Evolutionary conservation across 2,888 invertebrate genomes (phyloP), one percentile per base, ranked within the genome.

Genomic region (Leucophora obtusa): DNA sequence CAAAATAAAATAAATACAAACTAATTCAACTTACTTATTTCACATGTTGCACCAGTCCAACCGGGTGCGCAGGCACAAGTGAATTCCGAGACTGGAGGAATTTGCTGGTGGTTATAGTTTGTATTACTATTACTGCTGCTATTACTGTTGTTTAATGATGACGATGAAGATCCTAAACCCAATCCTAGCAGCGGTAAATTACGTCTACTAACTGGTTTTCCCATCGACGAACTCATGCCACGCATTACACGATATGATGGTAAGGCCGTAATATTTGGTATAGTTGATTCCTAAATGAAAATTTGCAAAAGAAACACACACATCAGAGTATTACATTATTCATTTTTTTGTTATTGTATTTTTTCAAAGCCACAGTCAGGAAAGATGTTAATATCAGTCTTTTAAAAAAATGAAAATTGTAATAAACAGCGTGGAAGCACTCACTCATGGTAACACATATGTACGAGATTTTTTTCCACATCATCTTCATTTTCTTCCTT

Each of bases 11-110:
- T 15, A 56, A 68, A 62, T 65, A 59, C 33, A 66, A 68, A 70
- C 35, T 53, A 63, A 62, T 68, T 69, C 65, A 71, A 91, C 93
- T 93, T 90, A 94, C 94, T 93, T 85, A 92, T 92, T 89, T 94
- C 94, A 91, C 97, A 97, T 83, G 93, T 94, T 76, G 93, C 92
- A 79, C 97, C 97, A 62, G 94, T 93, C 95, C 96, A 97, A 86
- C 97, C 97, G 18, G 94, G 92, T 69, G 93, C 92, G 91, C 97
- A 97, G 68, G 93, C 93, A 91, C 97, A 97, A 82, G 91, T 92
- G 90, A 94, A 96, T 84, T 93, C 93, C 68, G 91, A 91, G 70
- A 87, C 84, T 68, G 89, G 87, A 83, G 87, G 87, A 82, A 83
- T 79, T 84, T 84, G 83, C 68, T 85, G 84, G 54, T 83, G 82